Base-by-base conservation (phyloP, 2,888 invertebrate genomes). In the Ctena decussata region DNA sequence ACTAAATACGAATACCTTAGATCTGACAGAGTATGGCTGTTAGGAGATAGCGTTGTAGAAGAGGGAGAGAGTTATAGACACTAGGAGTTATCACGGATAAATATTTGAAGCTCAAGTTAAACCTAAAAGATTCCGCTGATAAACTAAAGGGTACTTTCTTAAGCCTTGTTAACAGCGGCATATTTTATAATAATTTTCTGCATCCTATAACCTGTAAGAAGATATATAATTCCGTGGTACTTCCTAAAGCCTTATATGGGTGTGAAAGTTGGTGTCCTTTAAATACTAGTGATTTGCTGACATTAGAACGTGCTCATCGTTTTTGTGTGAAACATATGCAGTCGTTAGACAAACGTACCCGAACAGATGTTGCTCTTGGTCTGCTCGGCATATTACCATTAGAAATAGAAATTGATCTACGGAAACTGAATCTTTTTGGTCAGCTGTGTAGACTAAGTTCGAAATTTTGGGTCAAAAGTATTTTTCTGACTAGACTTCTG, bases 191-290 rank as follows among this genome's bases (percentile, higher is more conserved):
- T 15, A 1, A 65, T 12, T 15, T 44, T 18, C 35, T 80, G 18
- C 80, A 80, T 73, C 73, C 80, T 18, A 5, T 77, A 24, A 71
- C 70, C 5, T 78, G 46, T 46, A 41, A 35, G n/a, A 76, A 74
- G 70, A 75, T 76, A 6, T 46, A 79, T 24, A 75, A 77, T 41
- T 24, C 32, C 24, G 65, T 77, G n/a, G 71, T 77, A 37, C 72
- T 78, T 65, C 57, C 82, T 12, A 80, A 70, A 35, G 69, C 69
- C 27, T 41, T 86, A 37, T 86, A 83, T 69, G 83, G 86, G 1
- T 83, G 74, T 71, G 77, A 82, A 49, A 39, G 71, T 30, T 85
- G 79, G 82, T n/a, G 37, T 37, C 12, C n/a, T 53, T n/a, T 84
- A 18, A 77, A 39, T 35, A 21, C 35, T 0, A 70, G 65, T 3